Evolutionary conservation across 1,140 invertebrate genomes (phyloP), one percentile per base, ranked within the genome.

Genomic region (Heliconius hermathena): DNA sequence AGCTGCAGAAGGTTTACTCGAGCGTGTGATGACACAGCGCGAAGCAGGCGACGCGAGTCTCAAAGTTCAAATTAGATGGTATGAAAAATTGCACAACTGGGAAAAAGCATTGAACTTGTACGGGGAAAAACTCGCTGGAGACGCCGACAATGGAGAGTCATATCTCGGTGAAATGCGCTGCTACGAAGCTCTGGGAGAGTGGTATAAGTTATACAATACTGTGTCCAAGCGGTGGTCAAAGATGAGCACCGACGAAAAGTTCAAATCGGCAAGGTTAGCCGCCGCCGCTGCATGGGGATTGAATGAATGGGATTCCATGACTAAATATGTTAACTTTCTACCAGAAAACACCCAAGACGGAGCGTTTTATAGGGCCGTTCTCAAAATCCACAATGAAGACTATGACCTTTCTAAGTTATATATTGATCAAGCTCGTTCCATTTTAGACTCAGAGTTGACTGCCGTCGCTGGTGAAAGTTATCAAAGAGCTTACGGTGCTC

Each of bases 11-110:
- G 99, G 98, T 33, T 91, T 99, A 1, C 93, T 99, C 18, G 97
- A 98, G 84, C 98, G 98, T 87, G 98, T 99, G 0, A 98, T 97
- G 96, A 97, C 97, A 81, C 97, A 98, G 84, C 96, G 97, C 73
- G 96, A 96, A 74, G 95, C 95, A 0, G 95, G 94, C 1, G 95
- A 96, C 87, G 82, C 95, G 8, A 95, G 95, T 78, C 94, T 97
- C 3, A 96, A 97, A 94, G 97, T 99, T 0, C 98, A 99, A 91
- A 98, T 99, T 72, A 95, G 98, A 8, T 99, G 99, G 99, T 99
- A 99, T 90, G 99, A 99, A 90, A 99, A 99, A 91, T 95, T 99
- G 2, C 99, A 99, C 89, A 99, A 99, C 87, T 99, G 99, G 99
- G 98, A 99, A 83, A 98, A 98, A 90, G 99, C 99, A 0, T 94